Percentiles rank a stretch among this genome's conserved stretches.
Conservation (phyloP, 2,797 vertebrate species). For the Sebastes itinus region DNA sequence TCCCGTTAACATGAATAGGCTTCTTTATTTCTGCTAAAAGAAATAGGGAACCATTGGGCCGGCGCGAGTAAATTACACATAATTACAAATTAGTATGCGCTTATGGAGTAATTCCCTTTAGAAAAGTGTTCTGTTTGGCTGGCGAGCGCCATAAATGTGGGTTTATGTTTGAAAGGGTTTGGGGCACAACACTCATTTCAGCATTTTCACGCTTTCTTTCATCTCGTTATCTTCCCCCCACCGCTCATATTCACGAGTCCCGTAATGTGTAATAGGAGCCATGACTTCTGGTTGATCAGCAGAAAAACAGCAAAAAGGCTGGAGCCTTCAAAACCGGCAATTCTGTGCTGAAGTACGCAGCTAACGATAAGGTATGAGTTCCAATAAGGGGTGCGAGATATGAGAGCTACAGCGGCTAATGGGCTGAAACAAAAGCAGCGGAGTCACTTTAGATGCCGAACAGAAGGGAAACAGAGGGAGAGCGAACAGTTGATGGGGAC, state of each 20-base stretch:
- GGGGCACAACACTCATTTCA: conserved; percentile 7
- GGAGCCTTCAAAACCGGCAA: conserved; percentile 9
- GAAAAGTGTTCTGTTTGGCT: background rate
- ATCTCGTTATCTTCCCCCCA: conserved; percentile 43
- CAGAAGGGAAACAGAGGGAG: conserved; percentile 41
- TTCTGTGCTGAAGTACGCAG: conserved; percentile 7
- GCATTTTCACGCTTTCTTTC: conserved; percentile 28
- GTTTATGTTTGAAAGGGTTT: conserved; percentile 27
- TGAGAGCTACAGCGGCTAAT: conserved; percentile 59
- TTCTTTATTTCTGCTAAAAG: conserved; percentile 5
- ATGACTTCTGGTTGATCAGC: conserved; percentile 48
- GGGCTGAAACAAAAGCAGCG: conserved; percentile 62
- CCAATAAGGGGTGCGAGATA: conserved; percentile 51
- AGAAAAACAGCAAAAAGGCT: conserved; percentile 23
- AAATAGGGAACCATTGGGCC: background rate
- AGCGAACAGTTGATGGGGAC: conserved; percentile 24
- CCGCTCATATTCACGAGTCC: conserved; percentile 37
- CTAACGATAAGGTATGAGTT: conserved; percentile 47
- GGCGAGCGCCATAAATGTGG: background rate
- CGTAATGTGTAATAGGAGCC: conserved; percentile 28
- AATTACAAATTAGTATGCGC: conserved; percentile 31
- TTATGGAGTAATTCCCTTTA: background rate
- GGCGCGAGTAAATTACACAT: conserved; percentile 9
- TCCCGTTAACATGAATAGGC: background rate
- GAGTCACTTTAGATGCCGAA: conserved; percentile 35